These are phyloP conservation scores for Microtus montanus DNA, from an alignment of 2,113 vertebrate genomes.

Conservation along the genomic window DNA sequence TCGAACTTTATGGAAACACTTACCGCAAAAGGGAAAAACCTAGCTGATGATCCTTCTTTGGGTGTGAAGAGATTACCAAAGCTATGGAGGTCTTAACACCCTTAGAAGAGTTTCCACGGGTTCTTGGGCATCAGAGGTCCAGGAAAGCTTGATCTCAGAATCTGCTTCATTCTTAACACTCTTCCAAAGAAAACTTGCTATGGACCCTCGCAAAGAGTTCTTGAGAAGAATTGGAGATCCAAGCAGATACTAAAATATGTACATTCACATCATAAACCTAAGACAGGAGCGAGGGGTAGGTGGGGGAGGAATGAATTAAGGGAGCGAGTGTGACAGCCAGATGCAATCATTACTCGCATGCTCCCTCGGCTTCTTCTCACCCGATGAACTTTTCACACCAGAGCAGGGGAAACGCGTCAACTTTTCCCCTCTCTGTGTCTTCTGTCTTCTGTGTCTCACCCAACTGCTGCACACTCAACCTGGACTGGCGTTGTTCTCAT, in stretches of 20 bases:
- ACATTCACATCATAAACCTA: constrained; percentile 55
- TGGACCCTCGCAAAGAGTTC: constrained; percentile 38
- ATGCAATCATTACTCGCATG: constrained; percentile 65
- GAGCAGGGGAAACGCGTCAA: constrained; percentile 71
- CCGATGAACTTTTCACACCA: constrained; percentile 82
- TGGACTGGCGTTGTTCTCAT: constrained; percentile 70
- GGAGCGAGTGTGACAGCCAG: constrained; percentile 66
- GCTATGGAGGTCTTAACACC: neutral
- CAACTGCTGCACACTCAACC: constrained; percentile 65
- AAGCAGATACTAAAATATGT: constrained; percentile 44
- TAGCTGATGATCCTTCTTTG: neutral
- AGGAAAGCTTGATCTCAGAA: neutral
- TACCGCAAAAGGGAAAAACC: neutral
- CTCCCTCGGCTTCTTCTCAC: constrained; percentile 76
- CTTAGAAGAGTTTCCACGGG: neutral
- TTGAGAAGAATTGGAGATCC: constrained; percentile 7
- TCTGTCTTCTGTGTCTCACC: constrained; percentile 66
- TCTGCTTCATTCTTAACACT: neutral
- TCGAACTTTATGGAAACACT: constrained; percentile 17
- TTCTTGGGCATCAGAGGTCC: neutral
- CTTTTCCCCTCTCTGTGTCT: constrained; percentile 58
- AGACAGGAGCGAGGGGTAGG: constrained; percentile 33
- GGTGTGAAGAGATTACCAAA: neutral
- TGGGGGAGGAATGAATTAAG: constrained; percentile 73
- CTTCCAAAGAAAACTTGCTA: neutral